Conservation (phyloP, 2,888 invertebrate genomes). For the Hedya salicella region DNA sequence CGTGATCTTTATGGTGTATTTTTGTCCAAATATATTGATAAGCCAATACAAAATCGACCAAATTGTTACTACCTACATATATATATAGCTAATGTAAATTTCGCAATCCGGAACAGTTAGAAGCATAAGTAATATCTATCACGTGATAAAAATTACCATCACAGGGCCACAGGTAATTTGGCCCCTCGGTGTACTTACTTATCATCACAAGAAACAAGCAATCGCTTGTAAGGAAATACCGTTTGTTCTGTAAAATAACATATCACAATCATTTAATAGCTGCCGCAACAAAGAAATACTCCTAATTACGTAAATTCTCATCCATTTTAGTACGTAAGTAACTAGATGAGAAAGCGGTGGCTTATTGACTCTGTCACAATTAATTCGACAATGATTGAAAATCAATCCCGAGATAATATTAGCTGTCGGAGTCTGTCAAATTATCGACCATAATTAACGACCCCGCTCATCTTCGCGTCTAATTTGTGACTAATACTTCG, state of each 20-base stretch:
- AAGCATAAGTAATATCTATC: too few species aligned
- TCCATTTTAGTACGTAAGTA: slow-evolving; percentile 53
- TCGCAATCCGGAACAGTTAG: too few species aligned
- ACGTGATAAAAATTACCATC: too few species aligned
- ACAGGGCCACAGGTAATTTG: too few species aligned
- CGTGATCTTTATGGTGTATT: not conserved
- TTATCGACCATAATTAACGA: slow-evolving; percentile 78
- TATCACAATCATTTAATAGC: slow-evolving; percentile 43
- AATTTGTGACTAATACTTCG: slow-evolving; percentile 63
- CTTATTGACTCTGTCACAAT: slow-evolving; percentile 84
- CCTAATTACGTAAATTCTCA: slow-evolving; percentile 45
- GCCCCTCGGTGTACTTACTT: too few species aligned
- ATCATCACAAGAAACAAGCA: too few species aligned
- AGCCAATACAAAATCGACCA: too few species aligned
- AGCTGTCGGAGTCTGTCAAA: slow-evolving; percentile 82
- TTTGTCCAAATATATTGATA: too few species aligned
- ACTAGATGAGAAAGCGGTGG: slow-evolving; percentile 69
- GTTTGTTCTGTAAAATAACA: slow-evolving; percentile 8
- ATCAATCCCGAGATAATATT: slow-evolving; percentile 82
- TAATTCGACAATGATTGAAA: slow-evolving; percentile 83
- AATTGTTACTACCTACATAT: too few species aligned
- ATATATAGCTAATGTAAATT: too few species aligned
- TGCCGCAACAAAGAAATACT: slow-evolving; percentile 25
- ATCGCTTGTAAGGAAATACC: too few species aligned
- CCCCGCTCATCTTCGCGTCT: slow-evolving; percentile 60